Evolutionary conservation across 2,888 invertebrate genomes (phyloP).

Genomic region (Megalurothrips usitatus): DNA sequence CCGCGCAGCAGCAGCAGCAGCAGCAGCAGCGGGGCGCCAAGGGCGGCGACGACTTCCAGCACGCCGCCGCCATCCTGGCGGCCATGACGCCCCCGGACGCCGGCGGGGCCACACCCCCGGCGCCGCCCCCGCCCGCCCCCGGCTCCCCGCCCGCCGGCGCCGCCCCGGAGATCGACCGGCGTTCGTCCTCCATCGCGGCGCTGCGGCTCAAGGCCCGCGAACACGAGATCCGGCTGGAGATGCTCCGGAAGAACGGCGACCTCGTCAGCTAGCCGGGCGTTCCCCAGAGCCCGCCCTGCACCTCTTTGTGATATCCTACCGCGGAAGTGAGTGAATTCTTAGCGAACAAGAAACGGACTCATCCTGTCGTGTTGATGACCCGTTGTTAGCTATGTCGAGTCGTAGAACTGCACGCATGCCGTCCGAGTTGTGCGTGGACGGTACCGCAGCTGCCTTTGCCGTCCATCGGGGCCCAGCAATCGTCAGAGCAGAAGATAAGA

Average conservation of each 20-base stretch:
- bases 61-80: constrained; percentile 39
- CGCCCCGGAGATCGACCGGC: constrained; percentile 68
- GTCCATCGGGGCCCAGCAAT: no score
- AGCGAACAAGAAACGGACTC: no score
- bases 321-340: no score
- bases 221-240: constrained; percentile 79
- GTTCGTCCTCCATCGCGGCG: constrained; percentile 83
- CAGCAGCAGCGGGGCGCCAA: constrained; percentile 4
- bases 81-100: constrained; percentile 49
- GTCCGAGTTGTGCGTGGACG: no score
- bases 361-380: no score
- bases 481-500: no score
- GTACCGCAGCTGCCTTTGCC: no score
- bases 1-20: constrained; percentile 50
- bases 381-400: no score
- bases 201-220: constrained; percentile 82
- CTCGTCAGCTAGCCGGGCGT: constrained; percentile 60
- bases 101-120: constrained; percentile 44
- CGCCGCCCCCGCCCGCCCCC: constrained; percentile 45
- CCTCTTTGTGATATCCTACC: constrained; percentile 14
- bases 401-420: no score
- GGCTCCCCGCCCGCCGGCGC: constrained; percentile 42
- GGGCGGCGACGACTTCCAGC: constrained; percentile 41
- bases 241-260: constrained; percentile 74
- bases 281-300: neutral